Conservation (phyloP, 2,888 invertebrate genomes). For the Chydorus sphaericus region DNA sequence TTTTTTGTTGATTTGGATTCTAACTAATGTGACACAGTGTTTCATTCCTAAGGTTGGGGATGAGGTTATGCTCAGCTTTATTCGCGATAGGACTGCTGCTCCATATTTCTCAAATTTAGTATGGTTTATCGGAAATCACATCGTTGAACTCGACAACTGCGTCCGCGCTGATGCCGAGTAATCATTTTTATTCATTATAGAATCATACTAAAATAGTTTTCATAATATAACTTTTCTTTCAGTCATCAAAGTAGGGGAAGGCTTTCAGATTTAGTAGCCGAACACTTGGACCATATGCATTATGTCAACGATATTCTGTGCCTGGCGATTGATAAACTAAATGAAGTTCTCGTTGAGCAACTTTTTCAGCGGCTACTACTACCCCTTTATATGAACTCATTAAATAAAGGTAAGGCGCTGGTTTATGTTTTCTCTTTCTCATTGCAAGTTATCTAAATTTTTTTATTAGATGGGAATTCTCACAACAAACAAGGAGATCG, state of each 20-base stretch:
- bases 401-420: conserved; percentile 31
- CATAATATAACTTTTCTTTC: conserved; percentile 26
- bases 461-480: not conserved
- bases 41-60: conserved; percentile 55
- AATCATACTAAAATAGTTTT: not conserved
- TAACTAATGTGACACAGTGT: not conserved
- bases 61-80: conserved; percentile 86
- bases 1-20: too few relatives aligned
- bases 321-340: conserved; percentile 78
- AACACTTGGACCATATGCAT: conserved; percentile 92
- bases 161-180: conserved; percentile 91
- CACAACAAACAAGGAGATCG: conserved; percentile 16
- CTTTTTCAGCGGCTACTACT: conserved; percentile 80
- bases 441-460: not conserved
- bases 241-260: conserved; percentile 83
- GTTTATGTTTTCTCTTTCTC: not conserved
- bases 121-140: conserved; percentile 97
- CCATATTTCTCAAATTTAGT: conserved; percentile 97
- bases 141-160: conserved; percentile 85
- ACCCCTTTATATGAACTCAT: conserved; percentile 83
- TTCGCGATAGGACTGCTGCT: conserved; percentile 88
- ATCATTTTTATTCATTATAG: conserved; percentile 31
- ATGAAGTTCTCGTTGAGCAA: conserved; percentile 86
- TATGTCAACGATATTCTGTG: conserved; percentile 93
- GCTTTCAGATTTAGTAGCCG: conserved; percentile 84